Base-by-base conservation (phyloP, 2,797 vertebrate genomes). In the Sebastiscus tertius region DNA sequence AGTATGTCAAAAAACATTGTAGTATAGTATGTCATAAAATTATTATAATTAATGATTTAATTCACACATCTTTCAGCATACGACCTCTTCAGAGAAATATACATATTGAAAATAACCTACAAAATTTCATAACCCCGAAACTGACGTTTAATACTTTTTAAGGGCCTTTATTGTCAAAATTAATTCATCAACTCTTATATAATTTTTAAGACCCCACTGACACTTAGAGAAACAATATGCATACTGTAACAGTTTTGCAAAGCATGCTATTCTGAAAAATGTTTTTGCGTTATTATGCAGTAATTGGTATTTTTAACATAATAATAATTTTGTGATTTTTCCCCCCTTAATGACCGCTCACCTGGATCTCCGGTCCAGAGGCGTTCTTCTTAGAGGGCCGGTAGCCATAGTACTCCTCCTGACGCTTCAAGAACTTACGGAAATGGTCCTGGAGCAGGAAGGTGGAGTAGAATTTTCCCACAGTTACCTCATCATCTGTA, bases 401-500 rank as follows among this genome's bases (percentile, higher is more conserved):
- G 91, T 99, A 99, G 61, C 99, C 99, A 0, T 99, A 99, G 81
- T 97, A 99, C 61, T 99, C 98, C 88, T 99, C 98, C 94, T 99
- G 98, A 13, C 96, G 97, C 87, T 99, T 97, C 94, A 99, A 95
- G 89, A 99, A 99, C 94, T 99, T 99, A 58, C 98, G 96, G 92
- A 99, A 98, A 84, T 99, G 97, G 55, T 99, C 99, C 93, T 99
- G 99, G 89, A 99, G 98, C 85, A 99, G 94, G 95, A 99, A 99
- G 2, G 98, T 99, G 60, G 99, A 98, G 0, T 99, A 99, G 95
- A 99, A 99, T 92, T 99, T 99, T 20, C 99, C 99, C 74, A 99
- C 98, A 0, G 99, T 99, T 91, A 99, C 99, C 91, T 99, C 99
- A 31, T 99, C 99, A 93, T 99, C 99, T 99, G 80, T 2, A 91